Percentiles rank a stretch among this genome's conserved stretches.
Evolutionary conservation across 2,113 vertebrate genomes (phyloP).

Genomic region (Calidris pygmaea): DNA sequence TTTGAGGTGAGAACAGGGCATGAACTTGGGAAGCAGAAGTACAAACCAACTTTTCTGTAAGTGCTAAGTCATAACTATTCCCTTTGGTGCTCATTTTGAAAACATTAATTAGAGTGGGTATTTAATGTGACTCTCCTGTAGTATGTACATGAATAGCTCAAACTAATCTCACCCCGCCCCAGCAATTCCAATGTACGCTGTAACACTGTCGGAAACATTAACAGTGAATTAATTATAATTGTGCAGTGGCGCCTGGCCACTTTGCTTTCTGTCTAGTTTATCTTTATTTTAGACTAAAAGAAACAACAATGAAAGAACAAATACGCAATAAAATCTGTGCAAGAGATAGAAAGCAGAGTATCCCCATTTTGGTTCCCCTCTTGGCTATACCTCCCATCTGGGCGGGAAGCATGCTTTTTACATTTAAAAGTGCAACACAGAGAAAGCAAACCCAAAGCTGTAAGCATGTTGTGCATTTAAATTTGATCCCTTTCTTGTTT

Average conservation of each 20-base stretch:
- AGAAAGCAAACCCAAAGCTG: slow-evolving; percentile 17
- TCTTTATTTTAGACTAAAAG: slow-evolving; percentile 62
- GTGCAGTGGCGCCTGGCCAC: slow-evolving; percentile 66
- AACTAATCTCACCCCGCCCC: slow-evolving; percentile 48
- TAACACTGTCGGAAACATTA: slow-evolving; percentile 55
- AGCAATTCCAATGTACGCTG: slow-evolving; percentile 43
- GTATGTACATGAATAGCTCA: slow-evolving; percentile 22
- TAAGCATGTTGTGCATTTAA: slow-evolving; percentile 33
- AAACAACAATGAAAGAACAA: slow-evolving; percentile 55
- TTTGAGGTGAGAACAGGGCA: neutral
- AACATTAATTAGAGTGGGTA: slow-evolving; percentile 46
- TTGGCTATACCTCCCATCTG: neutral
- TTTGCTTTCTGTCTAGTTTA: slow-evolving; percentile 65
- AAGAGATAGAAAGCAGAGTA: slow-evolving; percentile 30
- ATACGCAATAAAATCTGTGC: slow-evolving; percentile 8
- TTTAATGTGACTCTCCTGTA: slow-evolving; percentile 52
- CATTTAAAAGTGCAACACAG: neutral
- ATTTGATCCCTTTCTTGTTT: slow-evolving; percentile 42
- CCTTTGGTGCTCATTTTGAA: slow-evolving; percentile 36
- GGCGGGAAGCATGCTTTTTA: neutral
- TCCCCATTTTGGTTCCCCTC: neutral
- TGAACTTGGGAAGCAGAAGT: neutral
- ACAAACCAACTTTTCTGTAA: neutral
- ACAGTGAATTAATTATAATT: slow-evolving; percentile 66
- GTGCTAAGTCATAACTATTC: neutral